Base-by-base conservation (phyloP, 2,113 vertebrate genomes). In the Osmerus mordax region DNA sequence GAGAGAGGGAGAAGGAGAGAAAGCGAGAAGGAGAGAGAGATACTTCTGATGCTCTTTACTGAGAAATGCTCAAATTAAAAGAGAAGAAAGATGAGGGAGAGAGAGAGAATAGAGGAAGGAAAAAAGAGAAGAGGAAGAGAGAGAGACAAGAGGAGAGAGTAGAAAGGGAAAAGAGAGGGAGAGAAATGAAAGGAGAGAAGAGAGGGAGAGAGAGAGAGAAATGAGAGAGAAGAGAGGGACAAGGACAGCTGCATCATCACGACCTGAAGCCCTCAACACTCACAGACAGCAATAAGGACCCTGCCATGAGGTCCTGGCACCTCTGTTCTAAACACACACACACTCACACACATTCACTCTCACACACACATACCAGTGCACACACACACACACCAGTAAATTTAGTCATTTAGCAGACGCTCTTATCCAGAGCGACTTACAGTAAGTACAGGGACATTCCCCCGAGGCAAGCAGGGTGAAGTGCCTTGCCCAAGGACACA, bases 221-320 rank as follows among this genome's bases (percentile, higher is more conserved):
- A 19, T 9, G n/a, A 19, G 18, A 65, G 23, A 47, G 6, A 65
- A n/a, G 9, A 12, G 62, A 64, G 32, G 19, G n/a, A 23, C 18
- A 51, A 19, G 4, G 47, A 65, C 64, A 65, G 64, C 64, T 65
- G 64, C 19, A 75, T 84, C 74, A 83, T 85, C 86, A 85, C 72
- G 74, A 72, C 73, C 67, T 67, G 3, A 72, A 77, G 65, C 71
- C 76, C 54, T 67, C 64, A 29, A 78, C 84, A 87, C 51, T 73
- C 76, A 75, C 74, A 81, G 79, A 86, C 83, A 82, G 72, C 75
- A 51, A 21, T 15, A 47, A 19, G 47, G 64, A 51, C 32, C 64
- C 41, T 47, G 36, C 19, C 41, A 51, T 65, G 36, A 2, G 3
- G 6, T 23, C 18, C 41, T 21, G 16, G 65, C 66, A 56, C 51